Base-by-base conservation (phyloP, 2,797 vertebrate genomes). In the Myoxocephalus aenaeus region DNA sequence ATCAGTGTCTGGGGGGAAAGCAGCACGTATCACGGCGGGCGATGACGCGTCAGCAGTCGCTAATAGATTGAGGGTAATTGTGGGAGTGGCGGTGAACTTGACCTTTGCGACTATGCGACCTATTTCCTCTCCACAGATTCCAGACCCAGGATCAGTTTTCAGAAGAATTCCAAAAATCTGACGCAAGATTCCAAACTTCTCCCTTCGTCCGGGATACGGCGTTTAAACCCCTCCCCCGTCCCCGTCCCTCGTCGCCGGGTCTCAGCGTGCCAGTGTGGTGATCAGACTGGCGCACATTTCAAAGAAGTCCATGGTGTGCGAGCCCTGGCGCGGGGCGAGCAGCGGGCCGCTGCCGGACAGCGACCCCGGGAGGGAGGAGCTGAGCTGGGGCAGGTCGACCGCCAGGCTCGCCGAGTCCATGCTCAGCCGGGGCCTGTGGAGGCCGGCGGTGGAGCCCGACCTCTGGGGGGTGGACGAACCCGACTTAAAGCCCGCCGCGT, bases 271-370 rank as follows among this genome's bases (percentile, higher is more conserved):
- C 83, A 99, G 93, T 0, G 98, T 96, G 87, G 97, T 99, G 91
- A 99, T 99, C 77, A 99, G 94, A 92, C 98, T 99, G 94, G 97
- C 98, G 2, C 98, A 99, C 98, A 98, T 99, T 92, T 99, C 98
- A 1, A 99, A 99, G 94, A 99, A 99, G 93, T 99, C 98, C 98
- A 99, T 99, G 84, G 98, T 99, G 93, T 99, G 97, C 80, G 98
- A 99, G 27, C 98, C 98, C 87, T 97, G 94, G 36, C 97, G 97
- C 0, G 96, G 94, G 0, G 94, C 77, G 46, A 96, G 92, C 0
- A 96, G 87, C 46, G 94, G 91, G 8, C 92, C 86, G 87, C 96
- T 97, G 79, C 97, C 95, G 0, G 94, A 95, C 56, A 98, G 89
- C 65, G 97, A 98, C 34, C 97, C 96, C 0, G 96, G 96, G 71